Evolutionary conservation across 1,140 invertebrate species (phyloP).

Genomic region (Drosophila serrata): DNA sequence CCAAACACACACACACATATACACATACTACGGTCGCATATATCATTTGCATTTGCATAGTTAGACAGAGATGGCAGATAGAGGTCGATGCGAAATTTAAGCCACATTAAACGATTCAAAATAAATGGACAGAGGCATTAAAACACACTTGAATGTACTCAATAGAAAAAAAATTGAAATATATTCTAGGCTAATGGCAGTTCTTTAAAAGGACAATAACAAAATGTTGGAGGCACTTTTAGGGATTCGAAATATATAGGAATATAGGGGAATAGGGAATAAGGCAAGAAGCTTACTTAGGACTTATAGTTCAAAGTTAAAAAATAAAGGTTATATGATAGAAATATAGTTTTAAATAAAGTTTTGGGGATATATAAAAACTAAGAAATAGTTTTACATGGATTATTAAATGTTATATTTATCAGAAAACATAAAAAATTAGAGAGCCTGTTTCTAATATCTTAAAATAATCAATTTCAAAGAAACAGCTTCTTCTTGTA

Average conservation of each 20-base stretch:
- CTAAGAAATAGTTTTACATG: not conserved
- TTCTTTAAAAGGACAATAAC: not conserved
- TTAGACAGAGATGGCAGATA: slow-evolving; percentile 35
- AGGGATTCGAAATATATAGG: not conserved
- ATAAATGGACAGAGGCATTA: slow-evolving; percentile 1
- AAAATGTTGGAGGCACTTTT: not conserved
- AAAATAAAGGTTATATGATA: not conserved
- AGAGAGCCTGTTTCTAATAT: not conserved
- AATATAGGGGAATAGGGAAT: not conserved
- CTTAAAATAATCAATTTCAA: not conserved
- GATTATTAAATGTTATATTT: not conserved
- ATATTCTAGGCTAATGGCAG: slow-evolving; percentile 18
- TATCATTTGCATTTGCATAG: slow-evolving; percentile 63
- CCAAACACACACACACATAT: slow-evolving; percentile 50
- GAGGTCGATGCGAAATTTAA: slow-evolving; percentile 41
- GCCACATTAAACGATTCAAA: slow-evolving; percentile 30
- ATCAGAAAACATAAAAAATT: not conserved
- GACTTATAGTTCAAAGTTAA: not conserved
- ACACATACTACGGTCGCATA: slow-evolving; percentile 36
- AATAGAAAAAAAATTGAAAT: slow-evolving; percentile 5
- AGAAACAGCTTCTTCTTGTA: not conserved
- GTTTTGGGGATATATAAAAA: not conserved
- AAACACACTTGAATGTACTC: not conserved
- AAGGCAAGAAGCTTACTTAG: accelerated
- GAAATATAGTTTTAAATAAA: not conserved